Base-by-base conservation (phyloP, 30 jellyfish, hydroid and myxozoan genomes). In the Chironex yamaguchii region DNA sequence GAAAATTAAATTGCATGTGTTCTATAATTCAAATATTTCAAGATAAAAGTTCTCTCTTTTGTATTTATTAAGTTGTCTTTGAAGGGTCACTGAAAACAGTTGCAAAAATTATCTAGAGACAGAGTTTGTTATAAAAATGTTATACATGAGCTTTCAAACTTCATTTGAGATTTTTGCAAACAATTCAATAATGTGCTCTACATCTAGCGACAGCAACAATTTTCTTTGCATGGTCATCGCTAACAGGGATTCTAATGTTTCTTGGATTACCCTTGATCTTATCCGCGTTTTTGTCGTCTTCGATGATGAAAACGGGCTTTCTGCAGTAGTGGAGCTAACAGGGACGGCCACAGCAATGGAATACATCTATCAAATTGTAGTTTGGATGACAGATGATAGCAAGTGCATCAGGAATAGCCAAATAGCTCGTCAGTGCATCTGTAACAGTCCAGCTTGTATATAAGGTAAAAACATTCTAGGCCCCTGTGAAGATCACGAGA, bases 261-360 rank as follows among this genome's bases (percentile, higher is more conserved):
- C 70, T 48, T 71, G 70, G 73, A 71, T 35, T 73, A 71, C 48
- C 49, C 74, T 71, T 35, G 79, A 71, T 11, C 89, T 29, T 54
- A 65, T 32, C 31, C 91, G 49, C 11, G 89, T 78, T 27, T 78
- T 78, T 48, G 62, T 23, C 67, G 69, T 53, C 89, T 78, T 78
- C 36, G 62, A 22, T n/a, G 89, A 54, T 0, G 86, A 77, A 77
- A 77, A 77, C 36, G 85, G 62, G 28, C 89, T 30, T 77, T 80
- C 91, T n/a, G 91, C 86, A 24, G 87, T 32, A 30, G 84, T 35
- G 74, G 91, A 80, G 74, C 74, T 78, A 32, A 78, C 68, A 54
- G 83, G 90, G 31, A 78, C 81, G 12, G 68, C 90, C 68, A 78
- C 81, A 24, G 83, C 90, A 34, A 78, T 78, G 33, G 90, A 27